phyloP scores from a whole-genome alignment of 1,140 invertebrate species.

The Drosophila dunni region DNA sequence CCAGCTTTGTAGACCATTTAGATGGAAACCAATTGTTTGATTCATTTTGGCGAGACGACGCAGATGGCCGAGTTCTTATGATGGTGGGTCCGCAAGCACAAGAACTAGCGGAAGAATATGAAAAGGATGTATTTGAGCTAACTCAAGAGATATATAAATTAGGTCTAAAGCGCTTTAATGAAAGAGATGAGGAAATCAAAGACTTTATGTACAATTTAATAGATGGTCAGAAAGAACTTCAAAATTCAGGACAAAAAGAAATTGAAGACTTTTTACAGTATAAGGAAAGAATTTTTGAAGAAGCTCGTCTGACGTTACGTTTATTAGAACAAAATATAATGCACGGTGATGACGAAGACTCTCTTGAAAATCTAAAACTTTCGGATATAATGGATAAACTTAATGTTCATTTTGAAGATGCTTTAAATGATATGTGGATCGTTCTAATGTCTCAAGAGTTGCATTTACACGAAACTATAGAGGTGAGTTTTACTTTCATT shows the following conservation, averaged over 20 bases:
- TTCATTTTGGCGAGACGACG: slow-evolving; percentile 90
- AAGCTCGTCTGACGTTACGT: slow-evolving; percentile 65
- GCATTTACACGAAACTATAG: slow-evolving; percentile 91
- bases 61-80: slow-evolving; percentile 89
- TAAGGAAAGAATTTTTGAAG: slow-evolving; percentile 60
- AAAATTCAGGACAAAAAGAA: slow-evolving; percentile 52
- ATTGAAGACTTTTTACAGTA: slow-evolving; percentile 63
- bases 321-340: slow-evolving; percentile 46
- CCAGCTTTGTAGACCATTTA: slow-evolving; percentile 89
- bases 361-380: slow-evolving; percentile 70
- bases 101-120: slow-evolving; percentile 81
- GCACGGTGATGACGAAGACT: slow-evolving; percentile 60
- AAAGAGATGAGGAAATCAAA: slow-evolving; percentile 89
- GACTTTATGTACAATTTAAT: slow-evolving; percentile 88
- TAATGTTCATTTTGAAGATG: slow-evolving; percentile 84
- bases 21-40: slow-evolving; percentile 90
- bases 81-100: slow-evolving; percentile 88
- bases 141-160: slow-evolving; percentile 89
- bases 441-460: slow-evolving; percentile 91
- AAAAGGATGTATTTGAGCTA: slow-evolving; percentile 87
- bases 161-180: slow-evolving; percentile 88
- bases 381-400: slow-evolving; percentile 80
- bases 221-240: slow-evolving; percentile 86
- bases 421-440: slow-evolving; percentile 89
- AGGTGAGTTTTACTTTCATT: slow-evolving; percentile 72